Evolutionary conservation across 1,140 invertebrate species (phyloP).

Genomic region (Aphidius gifuensis): DNA sequence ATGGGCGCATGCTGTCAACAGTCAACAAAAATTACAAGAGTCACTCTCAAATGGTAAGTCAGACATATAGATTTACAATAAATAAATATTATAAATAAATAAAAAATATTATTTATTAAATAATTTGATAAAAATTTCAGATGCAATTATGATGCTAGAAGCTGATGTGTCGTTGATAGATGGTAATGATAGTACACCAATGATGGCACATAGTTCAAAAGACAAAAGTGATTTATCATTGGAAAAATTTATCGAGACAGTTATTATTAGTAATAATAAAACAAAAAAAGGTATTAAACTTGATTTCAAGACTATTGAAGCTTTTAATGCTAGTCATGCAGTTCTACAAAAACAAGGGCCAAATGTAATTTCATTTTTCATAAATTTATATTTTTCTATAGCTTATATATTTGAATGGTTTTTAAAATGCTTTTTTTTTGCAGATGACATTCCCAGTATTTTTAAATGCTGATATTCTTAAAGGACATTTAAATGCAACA

Average conservation of each 20-base stretch:
- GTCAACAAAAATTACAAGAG: slow-evolving; percentile 58
- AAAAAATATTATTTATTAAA: slow-evolving; percentile 17
- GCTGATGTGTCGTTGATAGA: slow-evolving; percentile 72
- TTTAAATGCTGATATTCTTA: slow-evolving; percentile 84
- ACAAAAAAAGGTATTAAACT: slow-evolving; percentile 76
- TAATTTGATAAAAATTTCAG: slow-evolving; percentile 47
- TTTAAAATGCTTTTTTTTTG: slow-evolving; percentile 24
- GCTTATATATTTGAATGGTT: background rate
- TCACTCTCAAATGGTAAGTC: slow-evolving; percentile 58
- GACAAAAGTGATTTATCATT: slow-evolving; percentile 73
- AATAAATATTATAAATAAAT: slow-evolving; percentile 4
- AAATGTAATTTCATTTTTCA: slow-evolving; percentile 43
- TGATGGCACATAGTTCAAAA: slow-evolving; percentile 84
- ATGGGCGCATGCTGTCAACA: slow-evolving; percentile 85
- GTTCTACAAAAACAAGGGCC: slow-evolving; percentile 54
- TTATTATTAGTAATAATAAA: slow-evolving; percentile 56
- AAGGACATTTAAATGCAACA: slow-evolving; percentile 69
- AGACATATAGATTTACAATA: slow-evolving; percentile 6
- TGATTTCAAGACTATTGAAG: slow-evolving; percentile 82
- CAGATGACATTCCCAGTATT: slow-evolving; percentile 76
- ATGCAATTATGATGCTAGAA: slow-evolving; percentile 77
- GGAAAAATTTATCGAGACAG: slow-evolving; percentile 67
- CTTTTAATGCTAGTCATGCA: slow-evolving; percentile 65
- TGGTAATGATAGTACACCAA: slow-evolving; percentile 56
- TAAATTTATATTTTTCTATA: background rate